Percentiles rank a stretch among this genome's conserved stretches.
Evolutionary conservation across 2,113 vertebrate species (phyloP).

Genomic region (Plectropomus leopardus): DNA sequence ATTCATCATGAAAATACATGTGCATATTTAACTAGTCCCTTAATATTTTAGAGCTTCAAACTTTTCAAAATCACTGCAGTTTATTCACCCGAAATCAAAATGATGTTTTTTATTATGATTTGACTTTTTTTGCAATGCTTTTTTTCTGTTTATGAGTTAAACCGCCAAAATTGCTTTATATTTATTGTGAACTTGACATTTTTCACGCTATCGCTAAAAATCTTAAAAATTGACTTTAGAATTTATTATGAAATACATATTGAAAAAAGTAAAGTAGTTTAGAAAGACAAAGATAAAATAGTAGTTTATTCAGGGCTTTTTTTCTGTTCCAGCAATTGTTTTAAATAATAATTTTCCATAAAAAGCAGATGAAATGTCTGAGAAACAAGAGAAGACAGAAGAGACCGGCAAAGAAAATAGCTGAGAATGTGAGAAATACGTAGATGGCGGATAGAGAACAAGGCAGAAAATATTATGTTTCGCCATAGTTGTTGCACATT

Average conservation of each 20-base stretch:
- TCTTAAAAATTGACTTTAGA: background rate
- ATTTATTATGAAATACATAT: background rate
- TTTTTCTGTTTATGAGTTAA: too few relatives aligned
- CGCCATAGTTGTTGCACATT: conserved; percentile 57
- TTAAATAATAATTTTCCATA: background rate
- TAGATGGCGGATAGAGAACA: conserved; percentile 12
- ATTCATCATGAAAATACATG: background rate
- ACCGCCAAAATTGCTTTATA: too few relatives aligned
- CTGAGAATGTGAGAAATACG: conserved; percentile 17
- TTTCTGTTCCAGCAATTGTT: background rate
- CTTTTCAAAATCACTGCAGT: background rate
- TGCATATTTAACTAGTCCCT: conserved; percentile 1
- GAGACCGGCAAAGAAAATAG: background rate
- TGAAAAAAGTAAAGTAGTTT: background rate
- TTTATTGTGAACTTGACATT: background rate
- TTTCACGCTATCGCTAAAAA: background rate
- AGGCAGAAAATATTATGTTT: conserved; percentile 41
- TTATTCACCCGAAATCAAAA: conserved; percentile 6
- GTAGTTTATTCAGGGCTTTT: background rate
- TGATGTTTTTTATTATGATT: too few relatives aligned
- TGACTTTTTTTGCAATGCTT: too few relatives aligned
- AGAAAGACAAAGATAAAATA: background rate
- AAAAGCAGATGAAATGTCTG: conserved; percentile 8
- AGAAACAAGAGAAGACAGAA: background rate
- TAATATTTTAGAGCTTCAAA: background rate